A percentile compares a stretch with the other conserved stretches of the same genome.
Conservation (phyloP, 2,797 vertebrate species). For the Manis javanica region DNA sequence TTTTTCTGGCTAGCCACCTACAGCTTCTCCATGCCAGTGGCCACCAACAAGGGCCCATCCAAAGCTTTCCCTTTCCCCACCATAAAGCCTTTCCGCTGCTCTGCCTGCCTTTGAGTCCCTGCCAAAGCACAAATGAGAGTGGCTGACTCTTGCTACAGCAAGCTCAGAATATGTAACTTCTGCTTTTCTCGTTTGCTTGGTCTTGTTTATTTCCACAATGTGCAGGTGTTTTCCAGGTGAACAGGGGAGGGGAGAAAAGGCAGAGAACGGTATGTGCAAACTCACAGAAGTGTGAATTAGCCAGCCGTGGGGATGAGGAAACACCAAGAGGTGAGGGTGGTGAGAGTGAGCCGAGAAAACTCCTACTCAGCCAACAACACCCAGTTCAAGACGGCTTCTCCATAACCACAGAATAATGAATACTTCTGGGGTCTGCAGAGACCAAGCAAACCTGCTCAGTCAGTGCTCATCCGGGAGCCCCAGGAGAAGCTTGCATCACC, state of each 20-base stretch:
- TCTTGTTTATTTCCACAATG: neutral
- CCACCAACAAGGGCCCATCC: accelerated
- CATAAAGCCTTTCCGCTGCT: accelerated
- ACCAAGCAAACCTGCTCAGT: neutral
- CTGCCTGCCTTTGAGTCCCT: neutral
- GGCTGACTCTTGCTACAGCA: accelerated
- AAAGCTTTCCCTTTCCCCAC: accelerated
- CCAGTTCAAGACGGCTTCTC: neutral
- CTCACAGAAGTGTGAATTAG: neutral
- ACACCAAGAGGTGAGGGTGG: neutral
- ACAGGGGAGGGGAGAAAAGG: neutral
- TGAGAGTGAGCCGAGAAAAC: neutral
- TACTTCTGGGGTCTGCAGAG: neutral
- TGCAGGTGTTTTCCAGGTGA: neutral
- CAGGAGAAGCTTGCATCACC: too few species aligned
- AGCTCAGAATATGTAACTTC: too few species aligned
- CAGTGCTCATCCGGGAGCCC: neutral
- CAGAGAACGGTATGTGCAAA: neutral
- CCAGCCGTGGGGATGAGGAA: accelerated
- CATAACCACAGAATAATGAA: neutral
- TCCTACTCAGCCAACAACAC: neutral
- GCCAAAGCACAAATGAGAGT: neutral
- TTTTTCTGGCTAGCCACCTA: neutral
- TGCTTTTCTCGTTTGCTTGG: accelerated
- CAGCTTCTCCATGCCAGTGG: accelerated